A percentile compares a stretch with the other conserved stretches of the same genome.
These are phyloP conservation scores for Lithophane socia DNA, from an alignment of 2,888 invertebrate genomes.

Conservation along the genomic window DNA sequence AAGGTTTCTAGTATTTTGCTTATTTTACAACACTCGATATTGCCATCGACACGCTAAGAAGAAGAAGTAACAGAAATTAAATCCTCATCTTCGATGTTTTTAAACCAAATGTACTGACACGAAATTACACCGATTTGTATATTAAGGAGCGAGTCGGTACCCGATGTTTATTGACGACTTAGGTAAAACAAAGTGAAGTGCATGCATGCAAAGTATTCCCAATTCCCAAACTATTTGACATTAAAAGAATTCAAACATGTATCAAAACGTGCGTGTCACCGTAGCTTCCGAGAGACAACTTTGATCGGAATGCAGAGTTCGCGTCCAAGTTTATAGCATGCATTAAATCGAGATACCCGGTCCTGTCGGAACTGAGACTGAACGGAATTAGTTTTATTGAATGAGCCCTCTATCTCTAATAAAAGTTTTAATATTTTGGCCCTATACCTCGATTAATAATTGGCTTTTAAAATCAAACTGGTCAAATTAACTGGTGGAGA, in stretches of 20 bases:
- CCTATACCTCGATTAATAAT: neutral
- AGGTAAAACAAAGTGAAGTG: neutral
- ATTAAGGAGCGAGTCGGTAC: neutral
- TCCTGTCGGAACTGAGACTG: conserved; percentile 40
- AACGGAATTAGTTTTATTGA: conserved; percentile 44
- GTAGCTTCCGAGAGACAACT: conserved; percentile 61
- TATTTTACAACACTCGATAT: neutral
- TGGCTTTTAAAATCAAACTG: neutral
- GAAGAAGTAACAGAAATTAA: neutral
- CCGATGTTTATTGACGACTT: neutral
- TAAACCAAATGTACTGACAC: no score
- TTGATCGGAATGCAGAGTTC: conserved; percentile 67
- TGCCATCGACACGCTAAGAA: no score
- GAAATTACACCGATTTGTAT: neutral
- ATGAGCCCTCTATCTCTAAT: conserved; percentile 27
- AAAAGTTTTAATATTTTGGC: conserved; percentile 12
- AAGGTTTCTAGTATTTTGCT: neutral
- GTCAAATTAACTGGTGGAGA: neutral
- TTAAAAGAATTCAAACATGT: conserved; percentile 46
- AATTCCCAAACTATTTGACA: conserved; percentile 14
- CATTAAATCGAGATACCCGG: conserved; percentile 62
- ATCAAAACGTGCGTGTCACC: conserved; percentile 58
- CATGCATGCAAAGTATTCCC: neutral
- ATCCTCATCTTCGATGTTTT: neutral
- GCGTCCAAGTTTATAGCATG: conserved; percentile 60